Evolutionary conservation across 2,797 vertebrate species (phyloP).

Genomic region (Erpetoichthys calabaricus): DNA sequence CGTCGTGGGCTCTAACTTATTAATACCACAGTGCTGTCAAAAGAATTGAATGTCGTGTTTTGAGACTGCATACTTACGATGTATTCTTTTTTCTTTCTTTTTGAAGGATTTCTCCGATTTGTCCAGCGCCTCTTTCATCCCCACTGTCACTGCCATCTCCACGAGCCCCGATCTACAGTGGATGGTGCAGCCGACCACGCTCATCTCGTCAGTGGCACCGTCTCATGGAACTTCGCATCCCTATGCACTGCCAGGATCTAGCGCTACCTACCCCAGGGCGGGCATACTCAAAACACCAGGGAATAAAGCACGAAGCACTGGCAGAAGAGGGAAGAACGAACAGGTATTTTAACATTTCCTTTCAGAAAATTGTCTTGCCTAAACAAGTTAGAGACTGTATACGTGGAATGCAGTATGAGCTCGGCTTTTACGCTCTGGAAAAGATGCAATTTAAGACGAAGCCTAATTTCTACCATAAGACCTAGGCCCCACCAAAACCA

Average conservation of each 20-base stretch:
- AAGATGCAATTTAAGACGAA: too few species aligned
- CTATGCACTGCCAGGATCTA: constrained; percentile 43
- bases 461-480: too few species aligned
- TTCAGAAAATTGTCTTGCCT: neutral
- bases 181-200: constrained; percentile 74
- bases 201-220: constrained; percentile 68
- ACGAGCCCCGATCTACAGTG: constrained; percentile 76
- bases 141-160: constrained; percentile 81
- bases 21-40: too few species aligned
- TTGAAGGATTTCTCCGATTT: constrained; percentile 78
- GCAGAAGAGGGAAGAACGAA: constrained; percentile 63
- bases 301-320: constrained; percentile 44
- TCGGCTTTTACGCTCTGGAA: too few species aligned
- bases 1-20: too few species aligned
- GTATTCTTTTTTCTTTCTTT: constrained; percentile 12
- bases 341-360: constrained; percentile 49
- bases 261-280: constrained; percentile 31
- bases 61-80: too few species aligned
- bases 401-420: too few species aligned
- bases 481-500: neutral
- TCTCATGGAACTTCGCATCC: constrained; percentile 64
- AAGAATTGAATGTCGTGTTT: too few species aligned
- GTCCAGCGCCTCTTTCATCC: constrained; percentile 74
- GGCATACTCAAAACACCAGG: constrained; percentile 46
- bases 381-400: neutral